Percentiles rank a stretch among this genome's conserved stretches.
Conservation (phyloP, 23 tunicate species). For the Aplidium turbinatum region DNA sequence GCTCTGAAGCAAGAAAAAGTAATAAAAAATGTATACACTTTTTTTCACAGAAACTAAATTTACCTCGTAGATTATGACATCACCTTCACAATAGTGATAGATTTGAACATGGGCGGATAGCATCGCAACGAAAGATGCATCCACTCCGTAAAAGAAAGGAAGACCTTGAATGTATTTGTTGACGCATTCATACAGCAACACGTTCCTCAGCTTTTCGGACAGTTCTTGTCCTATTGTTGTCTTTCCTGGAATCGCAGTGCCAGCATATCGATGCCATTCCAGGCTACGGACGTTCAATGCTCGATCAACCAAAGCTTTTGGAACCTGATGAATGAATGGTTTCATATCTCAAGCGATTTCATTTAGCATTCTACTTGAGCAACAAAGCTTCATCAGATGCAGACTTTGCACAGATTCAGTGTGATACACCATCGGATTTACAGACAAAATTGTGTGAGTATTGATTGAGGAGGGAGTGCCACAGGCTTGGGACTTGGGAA, state of each 20-base stretch:
- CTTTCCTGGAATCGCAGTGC: conserved; percentile 71
- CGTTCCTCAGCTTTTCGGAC: conserved; percentile 48
- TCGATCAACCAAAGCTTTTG: conserved; percentile 38
- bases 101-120: conserved; percentile 50
- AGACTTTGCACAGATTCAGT: too few relatives aligned
- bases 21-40: too few relatives aligned
- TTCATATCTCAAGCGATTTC: too few relatives aligned
- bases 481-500: too few relatives aligned
- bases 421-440: too few relatives aligned
- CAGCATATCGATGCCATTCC: conserved; percentile 63
- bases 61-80: conserved; percentile 74
- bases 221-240: conserved; percentile 57
- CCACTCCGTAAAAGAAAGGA: conserved; percentile 58
- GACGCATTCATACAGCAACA: conserved; percentile 67
- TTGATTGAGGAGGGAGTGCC: too few relatives aligned
- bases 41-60: not conserved
- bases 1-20: too few relatives aligned
- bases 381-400: too few relatives aligned
- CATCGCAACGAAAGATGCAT: conserved; percentile 50
- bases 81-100: conserved; percentile 62
- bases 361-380: too few relatives aligned
- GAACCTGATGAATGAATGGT: conserved; percentile 41
- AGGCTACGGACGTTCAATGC: conserved; percentile 56
- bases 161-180: conserved; percentile 46
- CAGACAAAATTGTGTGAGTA: too few relatives aligned